These are phyloP conservation scores for Acrocephalus scirpaceus DNA, from an alignment of 2,797 vertebrate species.

Conservation along the genomic window DNA sequence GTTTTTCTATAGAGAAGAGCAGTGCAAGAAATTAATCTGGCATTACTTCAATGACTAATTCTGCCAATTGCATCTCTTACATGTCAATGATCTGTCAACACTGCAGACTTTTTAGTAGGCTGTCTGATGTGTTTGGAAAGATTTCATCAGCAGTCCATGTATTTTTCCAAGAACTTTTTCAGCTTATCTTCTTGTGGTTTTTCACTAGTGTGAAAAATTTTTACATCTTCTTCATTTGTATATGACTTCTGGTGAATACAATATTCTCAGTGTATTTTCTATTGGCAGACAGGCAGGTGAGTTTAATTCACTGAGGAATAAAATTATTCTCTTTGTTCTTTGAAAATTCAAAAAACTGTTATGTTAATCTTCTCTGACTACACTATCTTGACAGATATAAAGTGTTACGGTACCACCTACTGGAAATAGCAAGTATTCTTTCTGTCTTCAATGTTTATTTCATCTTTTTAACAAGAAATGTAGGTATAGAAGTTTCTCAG, in stretches of 20 bases:
- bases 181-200: not conserved
- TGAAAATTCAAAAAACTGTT: not conserved
- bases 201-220: not conserved
- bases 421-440: conserved; percentile 32
- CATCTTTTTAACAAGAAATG: not conserved
- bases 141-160: not conserved
- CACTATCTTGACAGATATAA: not conserved
- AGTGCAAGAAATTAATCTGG: not conserved
- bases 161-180: not conserved
- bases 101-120: not conserved
- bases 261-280: not conserved
- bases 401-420: conserved; percentile 45
- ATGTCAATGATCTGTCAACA: not conserved
- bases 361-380: not conserved
- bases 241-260: not conserved
- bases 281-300: not conserved
- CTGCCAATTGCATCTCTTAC: not conserved
- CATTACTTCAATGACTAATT: not conserved
- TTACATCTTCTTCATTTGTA: not conserved
- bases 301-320: not conserved
- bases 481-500: not conserved
- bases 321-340: not conserved
- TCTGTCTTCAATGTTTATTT: not conserved
- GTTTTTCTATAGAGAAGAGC: not conserved
- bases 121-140: not conserved